A percentile compares a stretch with the other conserved stretches of the same genome.
phyloP scores from a whole-genome alignment of 2,888 invertebrate genomes.

The Rapana venosa region DNA sequence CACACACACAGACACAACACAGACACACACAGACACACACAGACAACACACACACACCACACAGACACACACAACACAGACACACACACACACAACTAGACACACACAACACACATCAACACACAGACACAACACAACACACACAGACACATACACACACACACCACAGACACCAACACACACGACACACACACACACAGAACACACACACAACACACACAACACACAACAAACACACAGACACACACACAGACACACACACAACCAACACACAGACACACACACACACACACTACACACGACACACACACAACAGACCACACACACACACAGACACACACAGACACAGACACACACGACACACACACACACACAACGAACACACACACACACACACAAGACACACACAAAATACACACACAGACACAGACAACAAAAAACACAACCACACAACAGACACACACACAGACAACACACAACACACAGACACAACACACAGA shows the following conservation, averaged over 20 bases:
- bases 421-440: no score
- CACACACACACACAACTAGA: background rate
- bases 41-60: background rate
- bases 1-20: no score
- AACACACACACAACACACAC: conserved; percentile 2
- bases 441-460: no score
- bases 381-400: no score
- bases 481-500: background rate
- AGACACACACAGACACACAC: no score
- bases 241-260: no score
- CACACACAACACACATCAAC: background rate
- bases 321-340: background rate
- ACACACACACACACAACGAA: background rate
- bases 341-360: background rate
- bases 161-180: background rate
- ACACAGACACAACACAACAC: no score
- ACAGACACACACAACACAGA: background rate
- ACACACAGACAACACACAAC: background rate
- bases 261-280: no score
- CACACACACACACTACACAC: no score
- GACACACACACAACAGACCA: background rate
- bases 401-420: no score
- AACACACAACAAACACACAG: background rate
- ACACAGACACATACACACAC: no score
- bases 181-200: background rate